phyloP scores from a whole-genome alignment of 2,113 vertebrate species.

The Camelus bactrianus region DNA sequence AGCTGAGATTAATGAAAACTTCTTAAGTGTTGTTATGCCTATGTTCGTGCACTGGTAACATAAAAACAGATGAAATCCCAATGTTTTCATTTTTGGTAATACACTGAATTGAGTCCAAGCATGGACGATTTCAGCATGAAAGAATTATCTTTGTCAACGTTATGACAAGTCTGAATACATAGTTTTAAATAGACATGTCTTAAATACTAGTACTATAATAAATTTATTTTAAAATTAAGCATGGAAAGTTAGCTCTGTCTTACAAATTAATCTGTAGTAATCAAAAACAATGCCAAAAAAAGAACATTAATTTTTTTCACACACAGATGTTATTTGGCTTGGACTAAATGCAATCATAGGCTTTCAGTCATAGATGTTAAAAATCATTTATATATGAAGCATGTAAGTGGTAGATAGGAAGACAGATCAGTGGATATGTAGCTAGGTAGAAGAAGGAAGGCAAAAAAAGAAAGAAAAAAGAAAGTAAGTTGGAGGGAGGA shows the following conservation, averaged over 20 bases:
- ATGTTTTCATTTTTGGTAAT: constrained; percentile 75
- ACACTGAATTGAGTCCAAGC: constrained; percentile 71
- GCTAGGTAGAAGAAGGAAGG: not conserved
- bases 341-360: constrained; percentile 71
- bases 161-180: constrained; percentile 62
- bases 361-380: constrained; percentile 79
- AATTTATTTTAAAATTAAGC: constrained; percentile 61
- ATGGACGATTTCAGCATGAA: constrained; percentile 74
- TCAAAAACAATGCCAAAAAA: constrained; percentile 77
- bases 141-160: constrained; percentile 79
- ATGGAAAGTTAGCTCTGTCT: constrained; percentile 73
- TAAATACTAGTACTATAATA: constrained; percentile 57
- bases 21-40: not conserved
- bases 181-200: constrained; percentile 59
- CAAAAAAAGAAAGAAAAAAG: not conserved
- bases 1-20: not conserved
- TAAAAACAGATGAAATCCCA: constrained; percentile 65
- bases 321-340: constrained; percentile 74
- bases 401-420: not conserved
- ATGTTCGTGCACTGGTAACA: constrained; percentile 74
- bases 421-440: not conserved
- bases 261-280: constrained; percentile 81
- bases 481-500: not conserved
- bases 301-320: constrained; percentile 75
- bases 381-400: constrained; percentile 67